These are phyloP conservation scores for Strigamia transsilvanica DNA, from an alignment of 2,888 invertebrate genomes.

Conservation along the genomic window DNA sequence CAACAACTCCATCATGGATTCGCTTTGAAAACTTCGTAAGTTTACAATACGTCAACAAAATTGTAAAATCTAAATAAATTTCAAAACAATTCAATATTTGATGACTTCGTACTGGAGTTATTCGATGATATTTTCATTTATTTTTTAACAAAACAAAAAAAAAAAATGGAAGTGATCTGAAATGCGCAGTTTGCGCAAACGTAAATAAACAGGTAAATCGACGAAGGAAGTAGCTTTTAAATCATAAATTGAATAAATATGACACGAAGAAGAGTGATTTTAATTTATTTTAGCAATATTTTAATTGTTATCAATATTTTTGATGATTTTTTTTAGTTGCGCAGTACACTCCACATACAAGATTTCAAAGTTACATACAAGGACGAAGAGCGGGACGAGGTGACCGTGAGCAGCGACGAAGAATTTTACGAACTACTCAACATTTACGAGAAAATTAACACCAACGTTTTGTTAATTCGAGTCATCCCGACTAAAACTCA, in stretches of 20 bases:
- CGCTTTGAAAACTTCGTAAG: constrained; percentile 49
- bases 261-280: neutral
- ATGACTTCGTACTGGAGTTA: no score
- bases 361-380: constrained; percentile 47
- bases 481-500: neutral
- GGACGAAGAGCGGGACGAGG: constrained; percentile 50
- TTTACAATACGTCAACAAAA: neutral
- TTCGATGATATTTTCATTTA: no score
- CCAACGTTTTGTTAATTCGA: neutral
- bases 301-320: no score
- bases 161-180: neutral
- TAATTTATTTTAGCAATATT: neutral
- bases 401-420: constrained; percentile 27
- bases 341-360: neutral
- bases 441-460: neutral
- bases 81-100: no score
- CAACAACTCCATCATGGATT: constrained; percentile 41
- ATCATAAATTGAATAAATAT: neutral
- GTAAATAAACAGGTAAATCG: no score
- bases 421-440: constrained; percentile 44
- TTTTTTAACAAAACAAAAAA: no score
- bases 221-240: neutral
- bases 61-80: neutral
- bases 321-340: neutral
- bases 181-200: neutral